phyloP scores from a whole-genome alignment of 2,888 invertebrate species.

The Sinotaia quadrata region DNA sequence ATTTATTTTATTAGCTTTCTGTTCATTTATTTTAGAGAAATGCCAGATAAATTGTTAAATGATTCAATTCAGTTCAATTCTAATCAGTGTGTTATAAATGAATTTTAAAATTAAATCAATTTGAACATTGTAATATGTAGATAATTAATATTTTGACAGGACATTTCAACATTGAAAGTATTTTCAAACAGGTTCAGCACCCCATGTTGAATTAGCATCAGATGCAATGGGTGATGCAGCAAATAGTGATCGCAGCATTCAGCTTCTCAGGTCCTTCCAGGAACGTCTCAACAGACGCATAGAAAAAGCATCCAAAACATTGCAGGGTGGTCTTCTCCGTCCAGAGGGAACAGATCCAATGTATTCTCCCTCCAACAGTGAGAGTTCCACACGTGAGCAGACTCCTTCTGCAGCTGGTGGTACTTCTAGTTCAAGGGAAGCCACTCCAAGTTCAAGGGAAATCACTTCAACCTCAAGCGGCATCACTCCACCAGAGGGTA shows the following conservation, averaged over 20 bases:
- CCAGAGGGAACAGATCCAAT: slow-evolving; percentile 21
- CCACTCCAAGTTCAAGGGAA: not conserved
- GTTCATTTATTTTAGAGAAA: too few species aligned
- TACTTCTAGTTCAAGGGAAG: not conserved
- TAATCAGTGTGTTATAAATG: too few species aligned
- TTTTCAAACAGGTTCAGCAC: slow-evolving; percentile 18
- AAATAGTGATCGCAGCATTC: slow-evolving; percentile 19
- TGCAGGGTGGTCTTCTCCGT: slow-evolving; percentile 21
- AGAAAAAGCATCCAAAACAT: slow-evolving; percentile 17
- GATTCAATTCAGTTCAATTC: too few species aligned
- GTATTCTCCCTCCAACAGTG: slow-evolving; percentile 5
- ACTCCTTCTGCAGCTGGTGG: slow-evolving; percentile 11
- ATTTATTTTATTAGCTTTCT: too few species aligned
- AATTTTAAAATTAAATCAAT: too few species aligned
- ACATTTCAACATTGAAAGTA: too few species aligned
- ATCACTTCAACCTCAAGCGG: slow-evolving; percentile 4
- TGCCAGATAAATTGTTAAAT: too few species aligned
- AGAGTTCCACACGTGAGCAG: slow-evolving; percentile 18
- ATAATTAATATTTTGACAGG: too few species aligned
- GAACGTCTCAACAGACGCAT: slow-evolving; percentile 28
- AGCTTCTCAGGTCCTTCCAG: slow-evolving; percentile 23
- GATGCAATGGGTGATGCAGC: slow-evolving; percentile 9
- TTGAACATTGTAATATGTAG: too few species aligned
- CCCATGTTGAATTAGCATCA: slow-evolving; percentile 21
- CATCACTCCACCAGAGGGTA: slow-evolving; percentile 8